phyloP scores from a whole-genome alignment of 2,113 vertebrate species.

The Hippocampus zosterae region DNA sequence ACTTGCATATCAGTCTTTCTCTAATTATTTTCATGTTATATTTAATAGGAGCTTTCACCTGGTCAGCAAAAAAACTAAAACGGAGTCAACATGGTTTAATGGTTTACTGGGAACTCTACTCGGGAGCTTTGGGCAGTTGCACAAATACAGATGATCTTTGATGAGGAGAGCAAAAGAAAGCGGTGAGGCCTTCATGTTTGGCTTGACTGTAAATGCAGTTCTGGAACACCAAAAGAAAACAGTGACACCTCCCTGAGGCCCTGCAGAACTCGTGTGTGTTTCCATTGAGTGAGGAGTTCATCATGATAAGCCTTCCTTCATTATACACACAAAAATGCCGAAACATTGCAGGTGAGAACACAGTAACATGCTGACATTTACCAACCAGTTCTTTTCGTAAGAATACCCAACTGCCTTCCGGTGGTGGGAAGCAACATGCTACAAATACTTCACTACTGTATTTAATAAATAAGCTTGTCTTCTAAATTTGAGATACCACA shows the following conservation, averaged over 20 bases:
- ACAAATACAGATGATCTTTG: constrained; percentile 8
- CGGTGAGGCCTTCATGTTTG: not conserved
- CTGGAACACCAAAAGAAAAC: constrained; percentile 54
- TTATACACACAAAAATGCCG: not conserved
- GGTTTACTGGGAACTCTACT: constrained; percentile 12
- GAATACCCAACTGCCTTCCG: not conserved
- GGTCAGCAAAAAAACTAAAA: too few species aligned
- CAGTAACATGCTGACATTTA: not conserved
- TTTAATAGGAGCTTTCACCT: too few species aligned
- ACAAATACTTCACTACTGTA: too few species aligned
- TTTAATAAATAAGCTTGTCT: too few species aligned
- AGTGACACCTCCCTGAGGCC: constrained; percentile 34
- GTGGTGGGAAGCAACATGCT: not conserved
- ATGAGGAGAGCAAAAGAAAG: constrained; percentile 5
- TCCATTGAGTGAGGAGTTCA: not conserved
- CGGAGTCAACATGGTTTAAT: too few species aligned
- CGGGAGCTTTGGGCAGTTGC: not conserved
- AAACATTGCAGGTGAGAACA: not conserved
- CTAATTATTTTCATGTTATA: too few species aligned
- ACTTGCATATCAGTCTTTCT: too few species aligned
- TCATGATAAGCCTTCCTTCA: not conserved
- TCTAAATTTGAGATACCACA: too few species aligned
- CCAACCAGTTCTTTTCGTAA: not conserved
- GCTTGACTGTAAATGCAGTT: constrained; percentile 3
- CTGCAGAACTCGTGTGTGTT: not conserved